phyloP scores from a whole-genome alignment of 2,113 vertebrate species.

The Actenoides hombroni region DNA sequence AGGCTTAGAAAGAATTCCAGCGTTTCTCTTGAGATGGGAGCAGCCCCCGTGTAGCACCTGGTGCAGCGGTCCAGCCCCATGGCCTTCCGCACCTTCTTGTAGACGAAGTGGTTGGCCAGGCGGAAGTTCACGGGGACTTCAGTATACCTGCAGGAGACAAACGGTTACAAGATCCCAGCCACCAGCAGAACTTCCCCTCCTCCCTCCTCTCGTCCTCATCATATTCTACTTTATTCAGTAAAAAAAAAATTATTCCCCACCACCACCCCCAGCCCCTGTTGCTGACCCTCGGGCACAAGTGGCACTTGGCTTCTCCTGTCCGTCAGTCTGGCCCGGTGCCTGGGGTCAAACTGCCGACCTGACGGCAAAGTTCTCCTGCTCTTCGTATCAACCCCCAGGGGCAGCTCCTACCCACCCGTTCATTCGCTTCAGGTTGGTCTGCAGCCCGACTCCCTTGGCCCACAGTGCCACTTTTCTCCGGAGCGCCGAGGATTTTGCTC shows the following conservation, averaged over 20 bases:
- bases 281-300: neutral
- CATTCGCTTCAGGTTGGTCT: conserved; percentile 82
- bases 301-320: neutral
- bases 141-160: neutral
- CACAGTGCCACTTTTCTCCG: conserved; percentile 82
- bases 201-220: neutral
- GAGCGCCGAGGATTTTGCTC: conserved; percentile 79
- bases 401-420: conserved; percentile 73
- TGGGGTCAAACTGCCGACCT: neutral
- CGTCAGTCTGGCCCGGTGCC: accelerated
- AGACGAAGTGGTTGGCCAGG: conserved; percentile 85
- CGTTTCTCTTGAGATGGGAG: conserved; percentile 86
- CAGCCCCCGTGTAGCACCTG: conserved; percentile 84
- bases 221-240: neutral
- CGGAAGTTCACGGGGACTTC: conserved; percentile 78
- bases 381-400: accelerated
- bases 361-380: neutral
- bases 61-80: conserved; percentile 88
- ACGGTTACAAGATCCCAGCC: accelerated
- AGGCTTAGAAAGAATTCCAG: conserved; percentile 93
- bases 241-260: neutral
- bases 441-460: conserved; percentile 86
- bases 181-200: accelerated
- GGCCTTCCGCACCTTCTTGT: conserved; percentile 82
- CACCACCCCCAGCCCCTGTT: neutral